Base-by-base conservation (phyloP, 2,888 invertebrate genomes). In the Leuctra nigra region DNA sequence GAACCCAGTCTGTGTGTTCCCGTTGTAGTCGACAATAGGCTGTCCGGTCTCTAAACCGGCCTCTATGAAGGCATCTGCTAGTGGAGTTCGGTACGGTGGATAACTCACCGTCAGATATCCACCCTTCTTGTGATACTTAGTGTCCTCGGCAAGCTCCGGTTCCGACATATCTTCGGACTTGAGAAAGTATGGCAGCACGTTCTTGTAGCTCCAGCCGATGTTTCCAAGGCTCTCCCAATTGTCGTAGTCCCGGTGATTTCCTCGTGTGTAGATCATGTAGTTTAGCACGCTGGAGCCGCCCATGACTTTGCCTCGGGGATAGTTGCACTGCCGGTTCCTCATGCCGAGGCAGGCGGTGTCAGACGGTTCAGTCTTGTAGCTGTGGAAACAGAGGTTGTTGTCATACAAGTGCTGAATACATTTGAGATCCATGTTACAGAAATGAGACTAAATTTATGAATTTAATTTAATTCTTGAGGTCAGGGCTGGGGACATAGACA, bases 241-340 rank as follows among this genome's bases (percentile, higher is more conserved):
- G 65, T 91, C 84, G 68, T 86, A 92, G 66, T 91, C 90, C 3
- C 75, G 70, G 0, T 77, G 75, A n/a, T 16, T 20, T 13, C 87
- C 89, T 60, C 87, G 73, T 0, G 85, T 85, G 65, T 86, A 87
- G 65, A 86, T 82, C 89, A 92, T 88, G 64, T 83, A 84, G n/a
- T n/a, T n/a, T n/a, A n/a, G n/a, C n/a, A n/a, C n/a, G n/a, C n/a
- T n/a, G n/a, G n/a, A n/a, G n/a, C 91, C 92, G 4, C 92, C 92
- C 67, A 92, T 77, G 0, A 87, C 86, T 69, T 86, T 36, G 4
- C 36, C 36, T 13, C 36, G 13, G 0, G 89, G 89, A 84, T 84
- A 89, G 63, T 85, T 82, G 68, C 89, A 88, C 59, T 83, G 82
- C 62, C 79, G 78, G 62, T 86, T 81, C 61, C 83, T 81, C 76